Evolutionary conservation across 1,140 invertebrate genomes (phyloP).

Genomic region (Harpegnathos saltator): DNA sequence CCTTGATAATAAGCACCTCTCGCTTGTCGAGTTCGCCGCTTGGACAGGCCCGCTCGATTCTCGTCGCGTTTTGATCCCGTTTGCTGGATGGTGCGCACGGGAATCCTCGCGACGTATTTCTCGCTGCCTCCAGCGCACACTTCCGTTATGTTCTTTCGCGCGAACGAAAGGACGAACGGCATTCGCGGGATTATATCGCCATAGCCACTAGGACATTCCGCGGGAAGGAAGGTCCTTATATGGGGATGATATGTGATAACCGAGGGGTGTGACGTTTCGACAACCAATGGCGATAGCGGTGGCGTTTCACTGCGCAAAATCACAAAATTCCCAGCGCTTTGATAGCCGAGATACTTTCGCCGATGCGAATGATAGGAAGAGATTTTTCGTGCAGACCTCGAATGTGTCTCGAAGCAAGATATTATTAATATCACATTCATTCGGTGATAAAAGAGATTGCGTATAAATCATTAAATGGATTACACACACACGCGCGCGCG

Average conservation of each 20-base stretch:
- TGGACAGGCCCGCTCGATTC: background rate
- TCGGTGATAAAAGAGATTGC: too few species aligned
- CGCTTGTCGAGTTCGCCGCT: background rate
- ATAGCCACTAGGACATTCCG: conserved; percentile 51
- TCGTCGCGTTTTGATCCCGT: background rate
- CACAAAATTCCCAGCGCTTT: conserved; percentile 21
- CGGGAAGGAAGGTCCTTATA: conserved; percentile 35
- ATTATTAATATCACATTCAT: conserved; percentile 1
- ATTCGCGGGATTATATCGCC: background rate
- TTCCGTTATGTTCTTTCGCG: background rate
- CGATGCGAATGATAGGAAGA: background rate
- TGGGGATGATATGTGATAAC: conserved; percentile 46
- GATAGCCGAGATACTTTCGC: conserved; percentile 14
- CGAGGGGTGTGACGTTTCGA: conserved; percentile 45
- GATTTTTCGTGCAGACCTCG: background rate
- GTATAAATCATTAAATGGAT: too few species aligned
- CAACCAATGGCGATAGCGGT: conserved; percentile 38
- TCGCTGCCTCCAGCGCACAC: background rate
- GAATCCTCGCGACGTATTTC: background rate
- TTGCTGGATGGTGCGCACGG: background rate
- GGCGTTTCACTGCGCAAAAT: conserved; percentile 47
- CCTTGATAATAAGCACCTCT: conserved; percentile 6
- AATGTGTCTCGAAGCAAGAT: conserved; percentile 7
- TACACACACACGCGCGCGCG: too few species aligned
- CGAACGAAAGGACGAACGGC: background rate